These are phyloP conservation scores for Archivesica marissinica DNA, from an alignment of 1,140 invertebrate genomes.

Conservation along the genomic window DNA sequence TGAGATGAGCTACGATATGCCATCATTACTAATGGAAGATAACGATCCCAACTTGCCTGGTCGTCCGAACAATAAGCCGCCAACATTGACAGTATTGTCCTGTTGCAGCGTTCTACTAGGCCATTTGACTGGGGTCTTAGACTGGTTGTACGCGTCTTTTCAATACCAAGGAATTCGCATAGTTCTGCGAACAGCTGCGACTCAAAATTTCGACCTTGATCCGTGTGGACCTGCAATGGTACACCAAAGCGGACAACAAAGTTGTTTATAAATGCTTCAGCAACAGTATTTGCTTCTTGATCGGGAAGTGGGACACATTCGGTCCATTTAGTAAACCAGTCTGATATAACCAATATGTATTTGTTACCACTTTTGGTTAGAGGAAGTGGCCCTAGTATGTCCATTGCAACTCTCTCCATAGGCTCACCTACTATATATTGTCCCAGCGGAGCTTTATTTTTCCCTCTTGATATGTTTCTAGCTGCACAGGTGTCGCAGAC, in stretches of 20 bases:
- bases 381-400: slow-evolving; percentile 54
- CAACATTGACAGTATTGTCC: slow-evolving; percentile 3
- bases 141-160: too few relatives aligned
- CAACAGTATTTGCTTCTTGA: neutral
- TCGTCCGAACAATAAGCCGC: neutral
- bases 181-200: neutral
- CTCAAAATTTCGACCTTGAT: slow-evolving; percentile 5
- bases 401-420: slow-evolving; percentile 61
- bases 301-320: slow-evolving; percentile 42
- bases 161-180: neutral
- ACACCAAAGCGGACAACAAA: neutral
- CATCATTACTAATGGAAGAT: slow-evolving; percentile 48
- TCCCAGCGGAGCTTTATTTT: slow-evolving; percentile 49
- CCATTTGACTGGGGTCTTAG: slow-evolving; percentile 28
- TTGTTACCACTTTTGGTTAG: slow-evolving; percentile 38
- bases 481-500: slow-evolving; percentile 44
- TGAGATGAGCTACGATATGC: slow-evolving; percentile 1
- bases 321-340: slow-evolving; percentile 65
- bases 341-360: slow-evolving; percentile 56
- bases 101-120: slow-evolving; percentile 25
- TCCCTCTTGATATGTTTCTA: slow-evolving; percentile 38
- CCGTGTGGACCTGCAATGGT: neutral
- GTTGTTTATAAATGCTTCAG: neutral
- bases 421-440: neutral
- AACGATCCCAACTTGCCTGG: neutral